A percentile compares a stretch with the other conserved stretches of the same genome.
These are phyloP conservation scores for Chironomus tentans DNA, from an alignment of 2,888 invertebrate species.

Conservation along the genomic window DNA sequence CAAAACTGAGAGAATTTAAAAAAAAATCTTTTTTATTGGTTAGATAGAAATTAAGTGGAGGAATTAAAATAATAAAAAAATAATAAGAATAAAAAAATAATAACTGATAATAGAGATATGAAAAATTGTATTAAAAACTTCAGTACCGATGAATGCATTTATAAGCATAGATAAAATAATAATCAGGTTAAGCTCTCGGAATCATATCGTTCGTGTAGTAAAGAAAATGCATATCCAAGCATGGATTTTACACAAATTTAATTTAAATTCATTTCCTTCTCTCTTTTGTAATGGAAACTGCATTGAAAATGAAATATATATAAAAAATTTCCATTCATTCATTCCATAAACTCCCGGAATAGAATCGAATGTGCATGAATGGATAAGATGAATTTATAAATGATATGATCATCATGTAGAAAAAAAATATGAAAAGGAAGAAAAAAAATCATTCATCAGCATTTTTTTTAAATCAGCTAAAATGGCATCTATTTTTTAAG, in stretches of 20 bases:
- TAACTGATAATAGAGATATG: neutral
- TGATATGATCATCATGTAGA: neutral
- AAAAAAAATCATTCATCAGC: neutral
- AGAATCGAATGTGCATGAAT: neutral
- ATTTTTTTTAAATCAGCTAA: neutral
- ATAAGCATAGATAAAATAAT: neutral
- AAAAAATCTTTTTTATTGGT: neutral
- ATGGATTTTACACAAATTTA: neutral
- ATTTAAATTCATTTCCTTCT: neutral
- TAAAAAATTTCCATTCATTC: too few species aligned
- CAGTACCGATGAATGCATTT: neutral
- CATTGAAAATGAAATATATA: too few species aligned
- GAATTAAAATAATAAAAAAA: neutral
- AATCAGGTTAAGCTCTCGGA: neutral
- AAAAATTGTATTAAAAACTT: neutral
- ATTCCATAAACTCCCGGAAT: too few species aligned
- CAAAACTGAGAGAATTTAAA: too few species aligned
- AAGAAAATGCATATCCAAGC: neutral
- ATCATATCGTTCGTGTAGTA: neutral
- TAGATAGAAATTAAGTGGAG: neutral
- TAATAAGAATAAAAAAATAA: neutral
- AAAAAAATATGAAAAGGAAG: too few species aligned
- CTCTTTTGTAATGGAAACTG: neutral
- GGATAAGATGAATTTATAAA: neutral
- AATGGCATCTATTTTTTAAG: constrained; percentile 19